Percentiles rank a stretch among this genome's conserved stretches.
Evolutionary conservation across 2,797 vertebrate species (phyloP).

Genomic region (Anabacerthia variegaticeps): DNA sequence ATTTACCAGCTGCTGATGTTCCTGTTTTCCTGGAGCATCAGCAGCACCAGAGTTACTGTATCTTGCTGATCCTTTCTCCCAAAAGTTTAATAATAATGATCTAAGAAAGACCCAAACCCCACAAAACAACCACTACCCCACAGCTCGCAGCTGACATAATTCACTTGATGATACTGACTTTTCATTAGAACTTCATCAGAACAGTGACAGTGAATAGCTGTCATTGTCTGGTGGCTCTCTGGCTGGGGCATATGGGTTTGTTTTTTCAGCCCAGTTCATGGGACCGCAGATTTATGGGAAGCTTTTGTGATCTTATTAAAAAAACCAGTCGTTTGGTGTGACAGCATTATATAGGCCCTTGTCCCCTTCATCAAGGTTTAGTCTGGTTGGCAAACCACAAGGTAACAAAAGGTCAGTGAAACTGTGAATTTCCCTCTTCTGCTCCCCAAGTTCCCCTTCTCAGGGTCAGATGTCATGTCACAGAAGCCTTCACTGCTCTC

Average conservation of each 20-base stretch:
- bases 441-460: not conserved
- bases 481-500: not conserved
- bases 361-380: not conserved
- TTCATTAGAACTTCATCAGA: not conserved
- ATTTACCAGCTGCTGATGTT: not conserved
- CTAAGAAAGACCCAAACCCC: not conserved
- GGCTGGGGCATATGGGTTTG: not conserved
- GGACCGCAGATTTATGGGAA: not conserved
- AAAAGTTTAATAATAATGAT: not conserved
- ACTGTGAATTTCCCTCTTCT: not conserved
- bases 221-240: not conserved
- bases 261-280: not conserved
- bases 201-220: not conserved
- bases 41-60: not conserved
- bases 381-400: not conserved
- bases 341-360: not conserved
- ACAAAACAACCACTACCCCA: not conserved
- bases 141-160: not conserved
- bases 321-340: not conserved
- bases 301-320: not conserved
- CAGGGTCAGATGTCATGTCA: not conserved
- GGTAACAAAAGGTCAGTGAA: not conserved
- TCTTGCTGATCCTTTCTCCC: not conserved
- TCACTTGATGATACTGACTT: not conserved
- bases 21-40: not conserved